These are phyloP conservation scores for Menura novaehollandiae DNA, from an alignment of 2,113 vertebrate species.

Conservation along the genomic window DNA sequence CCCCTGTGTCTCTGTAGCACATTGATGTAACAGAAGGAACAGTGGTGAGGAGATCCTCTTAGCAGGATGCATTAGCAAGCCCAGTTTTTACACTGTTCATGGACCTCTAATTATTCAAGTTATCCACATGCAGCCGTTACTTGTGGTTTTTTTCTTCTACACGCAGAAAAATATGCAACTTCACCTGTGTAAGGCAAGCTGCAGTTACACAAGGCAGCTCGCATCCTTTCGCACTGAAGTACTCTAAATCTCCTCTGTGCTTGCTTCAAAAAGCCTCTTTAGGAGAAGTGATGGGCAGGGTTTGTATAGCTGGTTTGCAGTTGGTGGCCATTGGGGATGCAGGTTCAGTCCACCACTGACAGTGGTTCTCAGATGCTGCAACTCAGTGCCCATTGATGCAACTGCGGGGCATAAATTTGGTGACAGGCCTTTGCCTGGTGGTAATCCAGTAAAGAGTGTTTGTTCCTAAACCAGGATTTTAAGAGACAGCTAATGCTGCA, in stretches of 20 bases:
- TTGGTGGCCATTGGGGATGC: background rate
- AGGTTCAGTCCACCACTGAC: background rate
- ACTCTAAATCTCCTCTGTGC: background rate
- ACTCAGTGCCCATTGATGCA: rapidly evolving
- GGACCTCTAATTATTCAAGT: background rate
- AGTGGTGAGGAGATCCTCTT: background rate
- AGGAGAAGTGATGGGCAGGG: background rate
- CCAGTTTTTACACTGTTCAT: background rate
- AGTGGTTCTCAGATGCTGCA: background rate
- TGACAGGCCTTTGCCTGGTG: background rate
- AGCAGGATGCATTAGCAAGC: rapidly evolving
- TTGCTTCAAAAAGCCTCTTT: background rate
- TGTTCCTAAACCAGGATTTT: background rate
- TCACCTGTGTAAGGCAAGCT: background rate
- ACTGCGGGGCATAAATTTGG: background rate
- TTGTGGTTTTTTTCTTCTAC: background rate
- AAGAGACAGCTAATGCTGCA: background rate
- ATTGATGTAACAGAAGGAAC: background rate
- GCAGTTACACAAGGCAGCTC: background rate
- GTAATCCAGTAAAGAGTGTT: background rate
- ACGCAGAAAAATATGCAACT: background rate
- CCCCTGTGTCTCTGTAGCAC: background rate
- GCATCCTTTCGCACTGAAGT: background rate
- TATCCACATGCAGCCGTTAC: background rate
- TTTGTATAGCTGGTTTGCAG: background rate